Percentiles rank a stretch among this genome's conserved stretches.
Conservation (phyloP, 2,113 vertebrate species). For the Oxygymnocypris stewartii region DNA sequence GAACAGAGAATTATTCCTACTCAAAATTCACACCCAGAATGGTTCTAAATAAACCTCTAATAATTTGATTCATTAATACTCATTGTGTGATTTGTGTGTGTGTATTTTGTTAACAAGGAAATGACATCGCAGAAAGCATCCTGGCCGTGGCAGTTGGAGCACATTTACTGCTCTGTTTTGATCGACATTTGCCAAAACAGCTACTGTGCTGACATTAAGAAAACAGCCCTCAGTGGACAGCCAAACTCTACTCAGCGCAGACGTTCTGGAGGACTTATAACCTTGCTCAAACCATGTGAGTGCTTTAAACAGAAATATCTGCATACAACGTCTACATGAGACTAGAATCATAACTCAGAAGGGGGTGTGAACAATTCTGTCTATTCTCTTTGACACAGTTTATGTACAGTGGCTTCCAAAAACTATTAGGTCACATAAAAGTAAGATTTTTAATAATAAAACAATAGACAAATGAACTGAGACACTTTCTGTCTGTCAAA, state of each 20-base stretch:
- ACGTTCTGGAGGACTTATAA: slow-evolving; percentile 5
- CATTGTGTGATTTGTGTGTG: neutral
- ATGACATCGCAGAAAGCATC: neutral
- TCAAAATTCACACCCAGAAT: neutral
- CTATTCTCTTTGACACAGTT: neutral
- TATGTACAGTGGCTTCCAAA: neutral
- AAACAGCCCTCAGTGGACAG: slow-evolving; percentile 5
- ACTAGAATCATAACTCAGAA: neutral
- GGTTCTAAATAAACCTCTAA: neutral
- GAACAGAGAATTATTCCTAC: neutral
- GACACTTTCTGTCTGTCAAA: too few species aligned
- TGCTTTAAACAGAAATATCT: neutral
- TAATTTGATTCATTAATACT: neutral
- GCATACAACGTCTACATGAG: neutral
- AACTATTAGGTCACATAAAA: neutral
- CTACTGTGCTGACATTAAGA: neutral
- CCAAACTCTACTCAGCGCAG: neutral
- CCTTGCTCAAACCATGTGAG: slow-evolving; percentile 5
- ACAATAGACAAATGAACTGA: too few species aligned
- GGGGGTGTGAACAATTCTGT: neutral
- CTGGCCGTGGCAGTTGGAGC: slow-evolving; percentile 19
- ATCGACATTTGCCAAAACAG: slow-evolving; percentile 19
- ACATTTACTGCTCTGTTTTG: slow-evolving; percentile 8
- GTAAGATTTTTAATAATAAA: too few species aligned
- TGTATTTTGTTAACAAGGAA: neutral